These are phyloP conservation scores for Conopomorpha cramerella DNA, from an alignment of 1,140 invertebrate genomes.

Conservation along the genomic window DNA sequence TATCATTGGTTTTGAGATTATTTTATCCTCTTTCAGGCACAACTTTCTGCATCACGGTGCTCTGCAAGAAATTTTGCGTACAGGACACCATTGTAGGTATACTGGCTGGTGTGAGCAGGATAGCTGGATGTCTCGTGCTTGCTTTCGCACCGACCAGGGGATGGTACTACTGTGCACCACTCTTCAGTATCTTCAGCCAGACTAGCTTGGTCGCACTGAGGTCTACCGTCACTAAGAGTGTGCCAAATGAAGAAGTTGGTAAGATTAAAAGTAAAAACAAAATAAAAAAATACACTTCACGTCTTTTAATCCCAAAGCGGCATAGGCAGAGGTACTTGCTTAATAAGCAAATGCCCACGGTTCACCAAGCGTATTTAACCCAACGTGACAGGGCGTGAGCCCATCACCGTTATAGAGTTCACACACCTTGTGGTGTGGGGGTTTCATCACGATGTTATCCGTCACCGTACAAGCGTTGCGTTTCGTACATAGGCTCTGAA, in stretches of 20 bases:
- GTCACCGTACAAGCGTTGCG: no score
- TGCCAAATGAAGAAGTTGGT: slow-evolving; percentile 59
- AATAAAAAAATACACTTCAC: no score
- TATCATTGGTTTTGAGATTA: slow-evolving; percentile 1
- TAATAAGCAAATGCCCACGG: no score
- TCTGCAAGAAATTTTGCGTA: slow-evolving; percentile 40
- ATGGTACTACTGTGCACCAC: slow-evolving; percentile 49
- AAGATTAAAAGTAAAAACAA: slow-evolving; percentile 7
- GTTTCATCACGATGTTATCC: no score
- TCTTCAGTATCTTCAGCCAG: slow-evolving; percentile 62
- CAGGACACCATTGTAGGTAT: slow-evolving; percentile 49
- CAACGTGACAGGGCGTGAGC: no score
- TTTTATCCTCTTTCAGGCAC: slow-evolving; percentile 34
- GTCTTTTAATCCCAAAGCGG: no score
- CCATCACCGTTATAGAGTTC: no score
- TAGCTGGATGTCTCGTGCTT: slow-evolving; percentile 51
- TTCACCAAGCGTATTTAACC: no score
- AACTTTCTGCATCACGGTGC: slow-evolving; percentile 42
- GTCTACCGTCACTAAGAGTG: slow-evolving; percentile 63
- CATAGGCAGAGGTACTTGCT: no score
- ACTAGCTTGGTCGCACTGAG: slow-evolving; percentile 60
- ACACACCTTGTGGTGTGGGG: no score
- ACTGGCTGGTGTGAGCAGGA: slow-evolving; percentile 50
- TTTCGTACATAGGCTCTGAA: no score
- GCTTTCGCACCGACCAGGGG: slow-evolving; percentile 42